Conservation (phyloP, 1,140 invertebrate species). For the Limonius californicus region DNA sequence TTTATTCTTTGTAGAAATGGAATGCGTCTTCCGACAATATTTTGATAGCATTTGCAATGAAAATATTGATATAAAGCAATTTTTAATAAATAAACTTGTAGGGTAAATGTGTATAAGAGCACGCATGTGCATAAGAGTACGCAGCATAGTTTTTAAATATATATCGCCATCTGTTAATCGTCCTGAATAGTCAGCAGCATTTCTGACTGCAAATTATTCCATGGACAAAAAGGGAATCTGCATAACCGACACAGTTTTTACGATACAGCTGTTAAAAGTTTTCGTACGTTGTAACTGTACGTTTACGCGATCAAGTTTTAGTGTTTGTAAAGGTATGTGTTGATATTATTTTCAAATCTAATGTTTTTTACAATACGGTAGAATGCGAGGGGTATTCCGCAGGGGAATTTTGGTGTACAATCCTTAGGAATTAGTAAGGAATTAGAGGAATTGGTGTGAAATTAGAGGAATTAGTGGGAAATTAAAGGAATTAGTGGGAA, state of each 20-base stretch:
- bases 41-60: not conserved
- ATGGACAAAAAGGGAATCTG: not conserved
- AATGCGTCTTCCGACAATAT: not conserved
- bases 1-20: conserved; percentile 1
- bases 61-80: not conserved
- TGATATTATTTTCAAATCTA: too few relatives aligned
- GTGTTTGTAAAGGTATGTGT: not conserved
- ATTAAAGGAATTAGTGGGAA: too few relatives aligned
- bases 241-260: not conserved
- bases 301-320: not conserved
- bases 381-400: too few relatives aligned
- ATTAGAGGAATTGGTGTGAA: too few relatives aligned
- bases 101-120: not conserved
- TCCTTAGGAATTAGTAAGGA: too few relatives aligned
- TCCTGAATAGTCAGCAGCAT: too few relatives aligned
- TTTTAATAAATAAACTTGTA: not conserved
- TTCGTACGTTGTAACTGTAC: not conserved
- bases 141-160: not conserved
- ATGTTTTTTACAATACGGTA: too few relatives aligned
- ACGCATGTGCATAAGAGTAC: not conserved
- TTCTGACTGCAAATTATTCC: not conserved
- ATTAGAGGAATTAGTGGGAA: too few relatives aligned
- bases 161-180: not conserved
- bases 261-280: not conserved
- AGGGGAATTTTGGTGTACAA: too few relatives aligned